Conservation (phyloP, 2,113 vertebrate genomes). For the Chaetops frenatus region DNA sequence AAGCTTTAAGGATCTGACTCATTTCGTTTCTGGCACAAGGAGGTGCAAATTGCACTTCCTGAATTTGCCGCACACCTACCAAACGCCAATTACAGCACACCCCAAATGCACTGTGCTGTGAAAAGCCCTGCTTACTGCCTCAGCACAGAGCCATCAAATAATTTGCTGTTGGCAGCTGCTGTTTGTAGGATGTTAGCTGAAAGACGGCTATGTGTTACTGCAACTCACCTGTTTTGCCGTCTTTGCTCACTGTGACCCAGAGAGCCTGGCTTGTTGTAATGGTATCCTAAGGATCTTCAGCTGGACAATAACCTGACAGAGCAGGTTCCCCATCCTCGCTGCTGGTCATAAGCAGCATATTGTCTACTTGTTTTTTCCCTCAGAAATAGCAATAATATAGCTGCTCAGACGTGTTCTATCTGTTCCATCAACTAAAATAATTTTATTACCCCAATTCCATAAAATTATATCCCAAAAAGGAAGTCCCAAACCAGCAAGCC, state of each 20-base stretch:
- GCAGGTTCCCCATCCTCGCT: neutral
- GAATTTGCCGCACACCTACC: neutral
- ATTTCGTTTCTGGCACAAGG: neutral
- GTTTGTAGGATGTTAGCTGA: neutral
- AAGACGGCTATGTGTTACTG: neutral
- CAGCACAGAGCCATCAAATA: neutral
- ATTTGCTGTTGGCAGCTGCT: neutral
- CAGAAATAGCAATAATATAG: neutral
- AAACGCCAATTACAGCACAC: neutral
- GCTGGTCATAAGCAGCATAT: neutral
- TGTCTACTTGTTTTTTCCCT: neutral
- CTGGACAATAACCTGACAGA: neutral
- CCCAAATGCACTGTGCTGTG: neutral
- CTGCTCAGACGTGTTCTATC: neutral
- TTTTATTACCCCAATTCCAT: neutral
- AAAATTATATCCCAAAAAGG: neutral
- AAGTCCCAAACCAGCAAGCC: neutral
- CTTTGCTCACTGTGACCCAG: neutral
- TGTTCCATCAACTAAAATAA: neutral
- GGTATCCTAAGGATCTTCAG: neutral
- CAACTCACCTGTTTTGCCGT: neutral
- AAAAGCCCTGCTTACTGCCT: neutral
- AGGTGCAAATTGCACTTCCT: constrained; percentile 39
- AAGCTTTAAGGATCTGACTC: constrained; percentile 41
- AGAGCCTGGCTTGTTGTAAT: neutral